phyloP scores from a whole-genome alignment of 1,140 invertebrate genomes.

The Piezodorus guildinii region DNA sequence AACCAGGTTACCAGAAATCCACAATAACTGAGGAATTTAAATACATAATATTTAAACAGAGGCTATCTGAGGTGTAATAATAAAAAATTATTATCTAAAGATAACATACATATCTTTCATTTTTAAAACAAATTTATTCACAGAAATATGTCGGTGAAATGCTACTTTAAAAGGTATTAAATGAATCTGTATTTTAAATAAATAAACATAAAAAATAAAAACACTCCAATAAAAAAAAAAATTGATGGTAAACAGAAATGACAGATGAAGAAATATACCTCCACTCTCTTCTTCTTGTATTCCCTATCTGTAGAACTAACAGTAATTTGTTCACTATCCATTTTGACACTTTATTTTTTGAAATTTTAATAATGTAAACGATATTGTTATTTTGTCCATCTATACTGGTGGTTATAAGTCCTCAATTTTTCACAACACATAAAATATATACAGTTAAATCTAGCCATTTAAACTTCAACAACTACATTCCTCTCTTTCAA shows the following conservation, averaged over 20 bases:
- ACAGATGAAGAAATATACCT: constrained; percentile 2
- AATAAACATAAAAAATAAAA: background rate
- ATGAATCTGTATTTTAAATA: background rate
- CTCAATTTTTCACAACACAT: too few species aligned
- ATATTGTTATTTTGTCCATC: too few species aligned
- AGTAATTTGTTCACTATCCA: constrained; percentile 10
- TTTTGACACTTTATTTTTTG: background rate
- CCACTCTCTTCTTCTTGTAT: constrained; percentile 11
- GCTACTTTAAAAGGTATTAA: background rate
- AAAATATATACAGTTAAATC: too few species aligned
- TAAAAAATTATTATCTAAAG: background rate
- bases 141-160: background rate
- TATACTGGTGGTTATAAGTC: too few species aligned
- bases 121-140: background rate
- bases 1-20: background rate
- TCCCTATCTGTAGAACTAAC: background rate
- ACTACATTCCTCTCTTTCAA: too few species aligned
- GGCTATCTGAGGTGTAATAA: background rate
- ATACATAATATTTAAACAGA: background rate
- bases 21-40: background rate
- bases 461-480: too few species aligned
- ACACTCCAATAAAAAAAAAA: background rate
- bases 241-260: background rate
- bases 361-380: too few species aligned
- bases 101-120: background rate